These are phyloP conservation scores for Lucilia cuprina DNA, from an alignment of 1,140 invertebrate species.

Conservation along the genomic window DNA sequence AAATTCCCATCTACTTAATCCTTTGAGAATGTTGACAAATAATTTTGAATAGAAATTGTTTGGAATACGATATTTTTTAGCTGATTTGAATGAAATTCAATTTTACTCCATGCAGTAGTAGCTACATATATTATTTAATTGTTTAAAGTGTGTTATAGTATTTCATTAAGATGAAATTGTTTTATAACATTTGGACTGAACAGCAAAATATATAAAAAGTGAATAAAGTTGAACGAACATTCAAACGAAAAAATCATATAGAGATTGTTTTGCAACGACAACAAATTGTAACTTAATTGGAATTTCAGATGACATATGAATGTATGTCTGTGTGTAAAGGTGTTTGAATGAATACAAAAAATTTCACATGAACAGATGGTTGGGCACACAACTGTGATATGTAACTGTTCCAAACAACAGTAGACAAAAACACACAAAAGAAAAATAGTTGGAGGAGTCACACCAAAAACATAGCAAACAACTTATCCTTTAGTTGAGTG, in stretches of 20 bases:
- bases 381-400: not conserved
- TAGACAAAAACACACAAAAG: not conserved
- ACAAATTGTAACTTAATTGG: constrained; percentile 2
- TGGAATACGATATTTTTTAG: too few relatives aligned
- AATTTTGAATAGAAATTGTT: too few relatives aligned
- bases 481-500: too few relatives aligned
- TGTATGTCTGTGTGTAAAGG: not conserved
- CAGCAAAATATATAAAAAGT: not conserved
- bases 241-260: not conserved
- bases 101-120: not conserved
- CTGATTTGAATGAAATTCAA: not conserved
- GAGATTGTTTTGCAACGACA: not conserved
- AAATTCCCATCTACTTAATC: too few relatives aligned
- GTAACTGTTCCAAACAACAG: not conserved
- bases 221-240: not conserved
- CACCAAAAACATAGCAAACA: too few relatives aligned
- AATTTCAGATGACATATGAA: not conserved
- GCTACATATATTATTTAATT: not conserved
- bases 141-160: not conserved
- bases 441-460: not conserved
- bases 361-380: not conserved
- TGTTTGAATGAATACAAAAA: not conserved
- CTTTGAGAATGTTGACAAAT: too few relatives aligned
- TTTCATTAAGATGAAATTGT: not conserved
- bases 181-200: not conserved